Conservation (phyloP, 2,797 vertebrate genomes). For the Nasua narica region DNA sequence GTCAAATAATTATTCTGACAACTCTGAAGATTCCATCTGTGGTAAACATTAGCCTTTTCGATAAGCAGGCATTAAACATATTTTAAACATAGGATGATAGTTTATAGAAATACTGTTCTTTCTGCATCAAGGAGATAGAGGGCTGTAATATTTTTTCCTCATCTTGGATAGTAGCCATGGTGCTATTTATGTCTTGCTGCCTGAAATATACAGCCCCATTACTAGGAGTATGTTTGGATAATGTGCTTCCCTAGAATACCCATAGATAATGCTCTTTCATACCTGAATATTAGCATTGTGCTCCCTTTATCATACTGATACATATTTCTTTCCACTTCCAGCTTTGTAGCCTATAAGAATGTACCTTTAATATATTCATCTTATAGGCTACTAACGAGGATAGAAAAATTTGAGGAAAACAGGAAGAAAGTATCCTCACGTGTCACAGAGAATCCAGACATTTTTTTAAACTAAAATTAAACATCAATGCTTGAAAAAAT, state of each 20-base stretch:
- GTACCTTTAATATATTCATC: not conserved
- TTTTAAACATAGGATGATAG: not conserved
- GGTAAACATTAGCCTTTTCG: not conserved
- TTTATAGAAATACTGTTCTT: not conserved
- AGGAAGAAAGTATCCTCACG: not conserved
- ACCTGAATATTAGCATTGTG: not conserved
- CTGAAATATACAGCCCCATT: not conserved
- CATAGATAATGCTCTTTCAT: not conserved
- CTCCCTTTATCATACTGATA: not conserved
- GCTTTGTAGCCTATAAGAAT: not conserved
- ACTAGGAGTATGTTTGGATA: not conserved
- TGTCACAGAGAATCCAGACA: not conserved
- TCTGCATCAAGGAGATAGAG: not conserved
- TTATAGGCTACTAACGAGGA: not conserved
- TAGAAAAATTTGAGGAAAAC: not conserved
- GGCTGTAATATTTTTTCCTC: not conserved
- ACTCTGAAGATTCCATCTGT: not conserved
- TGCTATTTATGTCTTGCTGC: not conserved
- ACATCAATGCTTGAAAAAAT: not conserved
- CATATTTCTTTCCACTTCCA: not conserved
- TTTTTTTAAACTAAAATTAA: not conserved
- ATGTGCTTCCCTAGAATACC: not conserved
- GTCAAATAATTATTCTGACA: conserved; percentile 30
- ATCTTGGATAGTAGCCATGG: not conserved
- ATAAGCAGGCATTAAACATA: not conserved